These are phyloP conservation scores for Agrypnus murinus DNA, from an alignment of 2,888 invertebrate genomes.

Conservation along the genomic window DNA sequence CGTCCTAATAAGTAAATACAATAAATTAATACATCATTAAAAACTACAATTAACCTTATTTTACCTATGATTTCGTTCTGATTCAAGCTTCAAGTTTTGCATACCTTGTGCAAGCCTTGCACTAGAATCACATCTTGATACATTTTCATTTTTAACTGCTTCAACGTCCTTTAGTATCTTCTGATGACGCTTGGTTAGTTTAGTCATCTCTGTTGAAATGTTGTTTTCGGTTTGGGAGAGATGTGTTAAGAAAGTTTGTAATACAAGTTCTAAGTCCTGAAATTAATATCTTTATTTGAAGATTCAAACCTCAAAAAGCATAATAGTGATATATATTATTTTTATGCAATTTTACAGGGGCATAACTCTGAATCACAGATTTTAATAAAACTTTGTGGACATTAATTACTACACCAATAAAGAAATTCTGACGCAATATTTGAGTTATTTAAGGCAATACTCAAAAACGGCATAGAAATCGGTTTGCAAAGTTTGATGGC, in stretches of 20 bases:
- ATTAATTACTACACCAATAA: too few relatives aligned
- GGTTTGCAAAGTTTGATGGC: too few relatives aligned
- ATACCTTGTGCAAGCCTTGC: constrained; percentile 60
- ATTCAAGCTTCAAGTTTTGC: constrained; percentile 64
- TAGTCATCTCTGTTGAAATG: constrained; percentile 41
- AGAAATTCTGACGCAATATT: too few relatives aligned
- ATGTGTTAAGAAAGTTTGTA: constrained; percentile 43
- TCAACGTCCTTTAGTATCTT: constrained; percentile 61
- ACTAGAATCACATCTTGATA: constrained; percentile 58
- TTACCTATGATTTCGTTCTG: constrained; percentile 57
- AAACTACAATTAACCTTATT: background rate
- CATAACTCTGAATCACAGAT: too few relatives aligned
- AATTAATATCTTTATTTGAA: background rate
- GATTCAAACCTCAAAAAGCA: too few relatives aligned
- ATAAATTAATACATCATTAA: background rate
- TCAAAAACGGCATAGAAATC: too few relatives aligned
- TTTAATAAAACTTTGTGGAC: too few relatives aligned
- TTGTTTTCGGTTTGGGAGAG: constrained; percentile 43
- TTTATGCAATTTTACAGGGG: too few relatives aligned
- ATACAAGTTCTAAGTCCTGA: constrained; percentile 52
- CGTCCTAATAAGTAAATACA: constrained; percentile 29
- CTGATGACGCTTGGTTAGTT: constrained; percentile 56
- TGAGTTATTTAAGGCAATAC: too few relatives aligned
- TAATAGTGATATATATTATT: too few relatives aligned
- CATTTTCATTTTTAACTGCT: constrained; percentile 59